Base-by-base conservation (phyloP, 2,888 invertebrate species). In the Athalia cordata region DNA sequence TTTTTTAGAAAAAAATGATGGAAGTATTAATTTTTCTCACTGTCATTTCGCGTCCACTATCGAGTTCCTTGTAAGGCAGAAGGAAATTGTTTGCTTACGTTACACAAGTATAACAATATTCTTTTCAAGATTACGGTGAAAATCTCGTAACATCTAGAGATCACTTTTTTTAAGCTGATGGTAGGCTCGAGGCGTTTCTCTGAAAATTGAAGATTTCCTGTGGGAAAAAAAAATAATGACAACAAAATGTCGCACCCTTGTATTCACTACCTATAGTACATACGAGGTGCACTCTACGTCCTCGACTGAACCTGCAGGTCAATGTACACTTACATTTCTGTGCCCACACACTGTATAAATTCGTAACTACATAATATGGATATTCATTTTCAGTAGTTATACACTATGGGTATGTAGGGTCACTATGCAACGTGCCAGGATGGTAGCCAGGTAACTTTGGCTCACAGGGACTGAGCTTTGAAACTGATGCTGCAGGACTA, bases 401-500 rank as follows among this genome's bases (percentile, higher is more conserved):
- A 70, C 57, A 57, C 45, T 59, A 45, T 57, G 13, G 6, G 13
- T n/a, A 7, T 61, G 3, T 13, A 7, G 3, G 61, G 61, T 4
- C 13, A n/a, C 9, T 43, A 47, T 45, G 45, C 47, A 13, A 57
- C 7, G 59, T 13, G 59, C 6, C 15, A 49, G 62, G 75, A 75
- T 49, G 29, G 62, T 62, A 64, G 62, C 62, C 62, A 75, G 62
- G 50, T 75, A 75, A 75, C 75, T 62, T 75, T 64, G 52, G 75
- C 64, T 75, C 75, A 62, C 62, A 4, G 75, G 29, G 29, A 62
- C 62, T 50, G 75, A 75, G 75, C 75, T 75, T 75, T 8, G 3
- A 43, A 75, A 75, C 75, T 64, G 75, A 75, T 75, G 62, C 62
- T 75, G 75, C 75, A 61, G 61, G 74, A 62, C 50, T 75, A 29